These are phyloP conservation scores for Aphelinus certus DNA, from an alignment of 1,140 invertebrate genomes.

Conservation along the genomic window DNA sequence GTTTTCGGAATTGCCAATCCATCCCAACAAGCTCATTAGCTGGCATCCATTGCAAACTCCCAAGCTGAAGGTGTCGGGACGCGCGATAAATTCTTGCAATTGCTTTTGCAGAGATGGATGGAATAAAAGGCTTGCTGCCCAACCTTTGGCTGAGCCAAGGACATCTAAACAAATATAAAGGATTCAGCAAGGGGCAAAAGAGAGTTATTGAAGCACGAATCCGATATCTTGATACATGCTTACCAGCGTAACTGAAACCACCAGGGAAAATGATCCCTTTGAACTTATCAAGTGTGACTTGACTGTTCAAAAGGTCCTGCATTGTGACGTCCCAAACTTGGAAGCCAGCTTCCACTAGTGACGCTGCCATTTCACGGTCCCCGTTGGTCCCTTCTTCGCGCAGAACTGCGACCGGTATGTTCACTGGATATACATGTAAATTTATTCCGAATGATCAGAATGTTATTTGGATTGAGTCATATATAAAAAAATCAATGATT, in stretches of 20 bases:
- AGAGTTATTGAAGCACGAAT: slow-evolving; percentile 21
- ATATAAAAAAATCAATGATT: slow-evolving; percentile 17
- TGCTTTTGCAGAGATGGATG: slow-evolving; percentile 70
- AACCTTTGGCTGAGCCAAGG: slow-evolving; percentile 95
- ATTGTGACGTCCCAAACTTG: slow-evolving; percentile 92
- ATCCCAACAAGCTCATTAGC: slow-evolving; percentile 88
- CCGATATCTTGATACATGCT: slow-evolving; percentile 24
- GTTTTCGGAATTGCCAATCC: slow-evolving; percentile 68
- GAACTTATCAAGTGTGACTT: slow-evolving; percentile 81
- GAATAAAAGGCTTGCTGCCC: slow-evolving; percentile 92
- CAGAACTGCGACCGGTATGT: slow-evolving; percentile 85
- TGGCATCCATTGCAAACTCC: slow-evolving; percentile 99
- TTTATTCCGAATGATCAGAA: neutral
- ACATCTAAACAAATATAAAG: slow-evolving; percentile 76
- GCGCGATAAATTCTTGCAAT: slow-evolving; percentile 75
- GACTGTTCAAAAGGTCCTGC: slow-evolving; percentile 81
- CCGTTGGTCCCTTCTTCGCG: slow-evolving; percentile 98
- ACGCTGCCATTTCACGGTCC: slow-evolving; percentile 97
- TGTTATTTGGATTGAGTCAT: neutral
- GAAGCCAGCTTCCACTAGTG: slow-evolving; percentile 90
- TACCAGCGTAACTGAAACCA: slow-evolving; percentile 96
- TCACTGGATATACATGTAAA: slow-evolving; percentile 47
- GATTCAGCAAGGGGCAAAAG: no score
- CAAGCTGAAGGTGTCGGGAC: slow-evolving; percentile 90
- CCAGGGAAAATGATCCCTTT: slow-evolving; percentile 94